Base-by-base conservation (phyloP, 2,797 vertebrate species). In the Pelobates cultripes region DNA sequence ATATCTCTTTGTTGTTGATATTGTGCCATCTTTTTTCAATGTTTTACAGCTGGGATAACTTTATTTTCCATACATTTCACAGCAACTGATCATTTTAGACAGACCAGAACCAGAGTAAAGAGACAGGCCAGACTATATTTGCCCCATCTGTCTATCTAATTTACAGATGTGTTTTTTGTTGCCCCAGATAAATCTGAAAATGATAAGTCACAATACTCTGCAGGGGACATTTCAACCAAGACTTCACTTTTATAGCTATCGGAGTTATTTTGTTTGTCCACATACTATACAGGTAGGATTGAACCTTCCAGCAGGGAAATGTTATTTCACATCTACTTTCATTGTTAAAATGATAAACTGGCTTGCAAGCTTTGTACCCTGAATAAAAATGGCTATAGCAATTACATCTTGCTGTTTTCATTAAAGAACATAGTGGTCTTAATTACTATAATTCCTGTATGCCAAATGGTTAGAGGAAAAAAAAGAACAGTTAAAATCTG, bases 361-460 rank as follows among this genome's bases (percentile, higher is more conserved):
- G 47, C 10, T 51, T 8, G 17, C 40, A 17, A 43, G 71, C 3
- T 63, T 57, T 66, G 43, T 57, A 67, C 17, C 47, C 47, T 68
- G 57, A 51, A 64, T n/a, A 44, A 68, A 67, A 68, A 28, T 28
- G 28, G 28, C 28, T 28, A 28, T 28, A 28, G 28, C 40, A 69
- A 74, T 80, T 74, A 74, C 71, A 7, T 4, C 51, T 67, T 9
- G 57, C 72, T 7, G 71, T 80, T 69, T 42, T 51, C 63, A 10
- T 66, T 3, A 73, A 57, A 79, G 60, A 73, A 73, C 78, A 57
- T 68, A 42, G 15, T 67, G 40, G 51, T 60, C 53, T 53, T 67
- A 55, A 73, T 79, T 17, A 51, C 72, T 64, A 64, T 43, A n/a
- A 53, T 73, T 10, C 9, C 60, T 79, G 42, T 43, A 3, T 51